Conservation (phyloP, 2,888 invertebrate genomes). For the Sarcophaga carnaria region DNA sequence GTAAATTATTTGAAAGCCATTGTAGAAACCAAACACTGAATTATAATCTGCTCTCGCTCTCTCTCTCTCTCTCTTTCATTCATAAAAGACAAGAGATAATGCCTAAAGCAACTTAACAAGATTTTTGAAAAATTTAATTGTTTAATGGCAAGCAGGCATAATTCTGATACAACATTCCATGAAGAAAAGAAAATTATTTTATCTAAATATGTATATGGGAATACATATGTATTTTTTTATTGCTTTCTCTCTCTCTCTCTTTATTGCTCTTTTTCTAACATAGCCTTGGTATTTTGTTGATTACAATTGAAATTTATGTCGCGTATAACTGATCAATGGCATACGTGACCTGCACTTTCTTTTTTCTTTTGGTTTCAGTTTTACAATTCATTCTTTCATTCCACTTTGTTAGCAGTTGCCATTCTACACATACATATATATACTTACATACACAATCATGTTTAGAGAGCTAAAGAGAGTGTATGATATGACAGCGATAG, state of each 20-base stretch:
- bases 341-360: background rate
- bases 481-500: conserved; percentile 51
- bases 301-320: conserved; percentile 1
- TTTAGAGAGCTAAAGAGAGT: too few relatives aligned
- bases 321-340: background rate
- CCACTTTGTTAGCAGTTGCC: conserved; percentile 22
- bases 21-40: conserved; percentile 14
- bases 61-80: too few relatives aligned
- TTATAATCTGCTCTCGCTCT: conserved; percentile 12
- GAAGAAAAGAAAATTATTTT: too few relatives aligned
- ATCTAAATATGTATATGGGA: background rate
- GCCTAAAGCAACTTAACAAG: too few relatives aligned
- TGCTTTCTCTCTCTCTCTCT: background rate
- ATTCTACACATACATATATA: too few relatives aligned
- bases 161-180: too few relatives aligned
- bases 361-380: background rate
- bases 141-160: too few relatives aligned
- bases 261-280: background rate
- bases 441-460: background rate
- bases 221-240: background rate
- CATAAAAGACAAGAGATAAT: too few relatives aligned
- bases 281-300: background rate
- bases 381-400: conserved; percentile 24
- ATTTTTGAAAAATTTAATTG: too few relatives aligned
- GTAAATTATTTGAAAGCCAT: conserved; percentile 56